Base-by-base conservation (phyloP, 2,888 invertebrate genomes). In the Digitonthophagus gazella region DNA sequence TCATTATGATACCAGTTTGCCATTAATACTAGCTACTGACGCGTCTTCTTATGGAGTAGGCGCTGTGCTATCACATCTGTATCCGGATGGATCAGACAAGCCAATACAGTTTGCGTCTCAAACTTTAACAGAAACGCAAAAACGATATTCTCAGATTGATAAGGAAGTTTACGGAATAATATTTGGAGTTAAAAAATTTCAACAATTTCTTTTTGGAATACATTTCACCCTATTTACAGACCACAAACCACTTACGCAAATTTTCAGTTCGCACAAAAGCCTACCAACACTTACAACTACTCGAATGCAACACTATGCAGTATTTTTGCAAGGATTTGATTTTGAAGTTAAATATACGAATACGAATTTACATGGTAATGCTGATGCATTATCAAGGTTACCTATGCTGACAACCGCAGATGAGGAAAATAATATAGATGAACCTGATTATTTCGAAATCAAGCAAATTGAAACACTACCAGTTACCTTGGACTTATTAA, bases 31-130 rank as follows among this genome's bases (percentile, higher is more conserved):
- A 15, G 75, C 76, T 1, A 72, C 71, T 0, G 77, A 80, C 72
- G 77, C 78, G 6, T 73, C 73, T n/a, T 73, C 74, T 4, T 71
- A 69, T 19, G 76, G 75, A 0, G 74, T 77, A 8, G 76, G 75
- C 0, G 78, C 81, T 1, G 80, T 81, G 2, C 66, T 81, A n/a
- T 75, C 76, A 2, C 80, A 82, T 69, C 70, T 72, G 19, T 76
- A 72, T 65, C 68, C 71, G 20, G 77, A 81, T 72, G 78, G 79
- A 11, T 69, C 71, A 14, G 81, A 82, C 69, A 72, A 76, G 58
- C 82, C 80, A 2, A 78, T 83, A 44, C 75, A 77, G 8, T 82
- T 77, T 74, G 80, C 80, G 3, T 81, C 78, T 4, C 73, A 73
- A 75, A 80, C 74, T 57, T 75, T 77, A 67, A 76, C 58, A 70